Evolutionary conservation across 2,888 invertebrate species (phyloP).

Genomic region (Elmis aenea): DNA sequence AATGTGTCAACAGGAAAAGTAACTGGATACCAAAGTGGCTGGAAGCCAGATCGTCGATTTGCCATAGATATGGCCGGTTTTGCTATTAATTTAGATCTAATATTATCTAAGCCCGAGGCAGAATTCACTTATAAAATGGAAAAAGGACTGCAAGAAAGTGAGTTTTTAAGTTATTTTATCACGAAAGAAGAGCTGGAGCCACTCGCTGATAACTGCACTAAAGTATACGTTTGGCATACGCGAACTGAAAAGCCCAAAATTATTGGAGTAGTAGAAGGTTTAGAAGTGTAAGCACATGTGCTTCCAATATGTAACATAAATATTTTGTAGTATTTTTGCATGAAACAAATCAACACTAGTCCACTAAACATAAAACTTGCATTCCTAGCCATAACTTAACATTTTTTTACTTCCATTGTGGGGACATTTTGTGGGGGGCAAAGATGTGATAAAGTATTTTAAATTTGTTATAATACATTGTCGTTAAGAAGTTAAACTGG

Average conservation of each 20-base stretch:
- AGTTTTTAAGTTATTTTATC: constrained; percentile 71
- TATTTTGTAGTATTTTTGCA: no score
- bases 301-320: no score
- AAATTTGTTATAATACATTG: no score
- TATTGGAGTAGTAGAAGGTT: constrained; percentile 57
- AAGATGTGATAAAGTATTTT: no score
- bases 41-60: constrained; percentile 88
- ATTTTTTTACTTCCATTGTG: no score
- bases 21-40: constrained; percentile 66
- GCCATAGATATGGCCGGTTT: constrained; percentile 99
- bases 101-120: constrained; percentile 67
- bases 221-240: constrained; percentile 99
- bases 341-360: no score
- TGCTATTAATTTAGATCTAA: constrained; percentile 73
- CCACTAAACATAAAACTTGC: no score
- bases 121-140: constrained; percentile 79
- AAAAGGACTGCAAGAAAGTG: constrained; percentile 86
- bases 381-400: no score
- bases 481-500: no score
- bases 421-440: no score
- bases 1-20: no score
- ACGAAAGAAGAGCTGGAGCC: constrained; percentile 79
- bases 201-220: constrained; percentile 82
- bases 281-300: constrained; percentile 42
- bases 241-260: constrained; percentile 85